Evolutionary conservation across 92 coral and sea anemone species (phyloP).

Genomic region (Zoanthus sociatus): DNA sequence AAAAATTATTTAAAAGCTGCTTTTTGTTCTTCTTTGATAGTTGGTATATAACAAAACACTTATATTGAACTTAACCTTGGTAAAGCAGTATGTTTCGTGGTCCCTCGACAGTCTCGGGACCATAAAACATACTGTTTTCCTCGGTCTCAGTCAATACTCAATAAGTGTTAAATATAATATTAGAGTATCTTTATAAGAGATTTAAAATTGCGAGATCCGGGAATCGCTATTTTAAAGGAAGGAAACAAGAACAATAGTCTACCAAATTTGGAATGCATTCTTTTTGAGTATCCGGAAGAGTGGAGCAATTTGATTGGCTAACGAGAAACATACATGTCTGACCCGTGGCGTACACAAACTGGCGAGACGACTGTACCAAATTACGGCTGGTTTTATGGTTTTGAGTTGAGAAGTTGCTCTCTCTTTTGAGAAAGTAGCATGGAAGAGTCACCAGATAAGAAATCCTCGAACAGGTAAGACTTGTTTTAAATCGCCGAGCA

Average conservation of each 20-base stretch:
- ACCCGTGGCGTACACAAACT: slow-evolving; percentile 36
- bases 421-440: slow-evolving; percentile 49
- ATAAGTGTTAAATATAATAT: neutral
- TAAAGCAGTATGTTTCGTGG: too few species aligned
- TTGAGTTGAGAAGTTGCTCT: slow-evolving; percentile 36
- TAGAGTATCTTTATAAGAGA: neutral
- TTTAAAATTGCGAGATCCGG: slow-evolving; percentile 1
- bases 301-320: slow-evolving; percentile 34
- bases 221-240: slow-evolving; percentile 29
- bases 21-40: too few species aligned
- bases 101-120: too few species aligned
- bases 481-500: neutral
- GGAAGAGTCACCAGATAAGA: slow-evolving; percentile 90
- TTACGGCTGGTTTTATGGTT: slow-evolving; percentile 18
- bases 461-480: slow-evolving; percentile 79
- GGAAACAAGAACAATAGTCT: slow-evolving; percentile 6
- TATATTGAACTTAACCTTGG: too few species aligned
- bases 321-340: slow-evolving; percentile 12
- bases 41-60: too few species aligned
- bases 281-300: slow-evolving; percentile 24
- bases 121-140: too few species aligned
- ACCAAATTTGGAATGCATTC: slow-evolving; percentile 38
- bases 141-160: too few species aligned
- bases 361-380: slow-evolving; percentile 34
- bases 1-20: too few species aligned